Conservation (phyloP, 2,113 vertebrate species). For the Balaeniceps rex region DNA sequence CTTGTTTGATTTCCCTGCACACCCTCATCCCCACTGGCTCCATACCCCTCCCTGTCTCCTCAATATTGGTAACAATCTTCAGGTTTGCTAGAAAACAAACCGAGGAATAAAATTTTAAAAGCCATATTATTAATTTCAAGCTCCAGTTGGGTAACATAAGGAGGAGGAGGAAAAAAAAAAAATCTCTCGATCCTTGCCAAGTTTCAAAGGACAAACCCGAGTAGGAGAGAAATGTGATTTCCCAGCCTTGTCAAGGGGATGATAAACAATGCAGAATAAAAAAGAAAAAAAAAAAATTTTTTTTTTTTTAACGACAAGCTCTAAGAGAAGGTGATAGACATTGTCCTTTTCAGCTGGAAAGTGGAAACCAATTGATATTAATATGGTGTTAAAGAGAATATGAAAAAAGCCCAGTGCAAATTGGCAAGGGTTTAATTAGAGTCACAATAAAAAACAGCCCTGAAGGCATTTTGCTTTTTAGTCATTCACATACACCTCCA, state of each 20-base stretch:
- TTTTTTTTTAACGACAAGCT: neutral
- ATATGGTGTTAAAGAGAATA: slow-evolving; percentile 43
- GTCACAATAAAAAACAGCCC: slow-evolving; percentile 56
- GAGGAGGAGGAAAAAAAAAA: neutral
- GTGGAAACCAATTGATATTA: slow-evolving; percentile 57
- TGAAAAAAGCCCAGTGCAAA: slow-evolving; percentile 34
- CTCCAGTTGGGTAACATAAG: slow-evolving; percentile 49
- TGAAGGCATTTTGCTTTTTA: slow-evolving; percentile 63
- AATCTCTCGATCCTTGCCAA: neutral
- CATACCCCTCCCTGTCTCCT: neutral
- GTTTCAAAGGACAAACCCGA: slow-evolving; percentile 60
- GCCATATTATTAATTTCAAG: slow-evolving; percentile 1
- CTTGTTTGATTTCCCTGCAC: neutral
- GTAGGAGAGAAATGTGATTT: slow-evolving; percentile 45
- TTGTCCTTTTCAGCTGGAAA: slow-evolving; percentile 61
- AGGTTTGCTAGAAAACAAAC: slow-evolving; percentile 54
- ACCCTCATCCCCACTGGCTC: neutral
- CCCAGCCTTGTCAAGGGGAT: slow-evolving; percentile 50
- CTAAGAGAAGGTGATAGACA: slow-evolving; percentile 43
- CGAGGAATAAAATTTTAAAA: neutral
- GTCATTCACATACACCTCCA: slow-evolving; percentile 46
- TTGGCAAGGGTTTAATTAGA: slow-evolving; percentile 78
- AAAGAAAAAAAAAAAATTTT: neutral
- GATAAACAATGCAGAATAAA: slow-evolving; percentile 34
- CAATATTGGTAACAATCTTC: neutral